Evolutionary conservation across 1,140 invertebrate genomes (phyloP), one percentile per base, ranked within the genome.

Genomic region (Pachyrhynchus sulphureomaculatus): DNA sequence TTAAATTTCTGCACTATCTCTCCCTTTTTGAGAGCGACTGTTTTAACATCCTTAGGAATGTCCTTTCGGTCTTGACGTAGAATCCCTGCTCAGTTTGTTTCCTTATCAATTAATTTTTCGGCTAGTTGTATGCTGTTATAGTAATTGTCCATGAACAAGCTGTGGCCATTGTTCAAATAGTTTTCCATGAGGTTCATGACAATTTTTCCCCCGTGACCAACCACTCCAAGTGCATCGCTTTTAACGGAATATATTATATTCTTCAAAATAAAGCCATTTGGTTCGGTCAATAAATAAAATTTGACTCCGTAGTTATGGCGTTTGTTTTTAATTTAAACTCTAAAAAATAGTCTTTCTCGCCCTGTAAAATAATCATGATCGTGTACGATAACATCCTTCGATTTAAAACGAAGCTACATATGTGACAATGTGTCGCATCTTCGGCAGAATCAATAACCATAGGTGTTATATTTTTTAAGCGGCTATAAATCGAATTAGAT

Each of bases 61-160:
- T 29, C 49, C 68, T 65, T 55, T 64, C 67, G 72, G 47, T 75
- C 69, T 15, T 56, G 57, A 68, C 76, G 66, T 57, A 75, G 52
- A 29, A 70, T 74, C 32, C 73, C 74, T 5, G 71, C 57, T 13
- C 69, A 57, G 59, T 76, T 67, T 2, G 72, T 77, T 1, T 72
- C 63, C 20, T 64, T 66, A n/a, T 54, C 5, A 26, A 72, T 60
- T 13, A 80, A 62, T 54, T 71, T 65, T 21, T 68, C 15, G 0
- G 72, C 72, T 13, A 80, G 63, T 15, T 60, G 34, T 15, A 73
- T 51, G 32, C 65, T 73, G 12, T 73, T 78, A 52, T 79, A 78
- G 49, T 68, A 79, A 64, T 78, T 77, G 39, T 79, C 76, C 0
- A 73, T 72, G 32, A 68, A 72, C 1, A 80, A 12, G 13, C 68